Percentiles rank a stretch among this genome's conserved stretches.
phyloP scores from a whole-genome alignment of 2,888 invertebrate species.

The Sarcophaga rosellei region DNA sequence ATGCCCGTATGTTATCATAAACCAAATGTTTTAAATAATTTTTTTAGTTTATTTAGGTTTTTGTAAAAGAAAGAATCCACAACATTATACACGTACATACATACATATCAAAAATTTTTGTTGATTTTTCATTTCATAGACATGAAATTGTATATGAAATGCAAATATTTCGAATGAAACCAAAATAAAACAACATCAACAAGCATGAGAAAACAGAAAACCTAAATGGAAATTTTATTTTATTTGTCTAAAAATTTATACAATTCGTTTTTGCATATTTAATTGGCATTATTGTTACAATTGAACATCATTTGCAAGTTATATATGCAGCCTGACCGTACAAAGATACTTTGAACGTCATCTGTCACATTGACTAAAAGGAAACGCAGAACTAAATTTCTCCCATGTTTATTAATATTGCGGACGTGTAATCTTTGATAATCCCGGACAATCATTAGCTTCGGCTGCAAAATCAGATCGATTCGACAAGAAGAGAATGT shows the following conservation, averaged over 20 bases:
- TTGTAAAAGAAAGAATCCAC: not conserved
- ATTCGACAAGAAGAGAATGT: too few species aligned
- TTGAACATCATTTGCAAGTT: too few species aligned
- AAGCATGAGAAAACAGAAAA: not conserved
- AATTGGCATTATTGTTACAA: constrained; percentile 19
- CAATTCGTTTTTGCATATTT: not conserved
- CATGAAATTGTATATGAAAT: not conserved
- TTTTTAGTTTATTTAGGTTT: not conserved
- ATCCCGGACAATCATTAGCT: too few species aligned
- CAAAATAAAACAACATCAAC: not conserved
- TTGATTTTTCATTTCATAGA: not conserved
- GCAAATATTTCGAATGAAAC: not conserved
- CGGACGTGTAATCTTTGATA: too few species aligned
- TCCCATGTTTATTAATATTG: too few species aligned
- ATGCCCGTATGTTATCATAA: too few species aligned
- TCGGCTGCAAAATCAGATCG: too few species aligned
- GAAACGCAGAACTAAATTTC: too few species aligned
- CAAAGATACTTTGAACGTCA: too few species aligned
- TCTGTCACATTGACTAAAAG: too few species aligned
- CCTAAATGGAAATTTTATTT: constrained; percentile 29
- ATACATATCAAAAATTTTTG: not conserved
- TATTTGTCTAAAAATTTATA: not conserved
- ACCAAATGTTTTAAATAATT: not conserved
- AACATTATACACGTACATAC: too few species aligned
- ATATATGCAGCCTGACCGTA: too few species aligned